phyloP scores from a whole-genome alignment of 2,113 vertebrate species.

The Anas platyrhynchos region DNA sequence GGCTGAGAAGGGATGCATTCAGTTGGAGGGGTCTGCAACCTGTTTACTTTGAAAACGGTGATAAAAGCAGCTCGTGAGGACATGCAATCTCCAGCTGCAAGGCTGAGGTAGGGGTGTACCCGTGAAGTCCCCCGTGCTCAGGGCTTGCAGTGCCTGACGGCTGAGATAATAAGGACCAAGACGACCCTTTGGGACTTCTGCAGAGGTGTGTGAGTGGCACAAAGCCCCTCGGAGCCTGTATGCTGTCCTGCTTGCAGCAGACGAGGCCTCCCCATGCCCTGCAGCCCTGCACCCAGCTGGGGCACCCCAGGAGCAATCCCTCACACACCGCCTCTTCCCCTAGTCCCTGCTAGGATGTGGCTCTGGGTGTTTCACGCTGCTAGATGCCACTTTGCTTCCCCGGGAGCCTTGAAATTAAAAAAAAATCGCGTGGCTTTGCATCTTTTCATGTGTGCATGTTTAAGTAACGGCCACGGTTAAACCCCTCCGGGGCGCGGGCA shows the following conservation, averaged over 20 bases:
- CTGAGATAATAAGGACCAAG: not conserved
- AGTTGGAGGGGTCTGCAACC: not conserved
- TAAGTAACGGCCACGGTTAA: not conserved
- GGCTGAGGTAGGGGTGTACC: accelerated
- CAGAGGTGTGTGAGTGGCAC: not conserved
- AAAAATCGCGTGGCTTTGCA: accelerated
- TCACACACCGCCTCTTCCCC: accelerated
- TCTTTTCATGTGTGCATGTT: not conserved
- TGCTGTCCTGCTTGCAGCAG: accelerated
- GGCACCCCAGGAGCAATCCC: not conserved
- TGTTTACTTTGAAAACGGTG: accelerated
- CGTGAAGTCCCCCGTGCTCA: accelerated
- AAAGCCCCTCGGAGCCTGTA: accelerated
- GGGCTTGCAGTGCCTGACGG: not conserved
- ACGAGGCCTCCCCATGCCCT: not conserved
- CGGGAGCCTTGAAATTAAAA: not conserved
- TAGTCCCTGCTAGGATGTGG: not conserved
- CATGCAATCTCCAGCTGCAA: not conserved
- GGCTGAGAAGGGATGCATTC: not conserved
- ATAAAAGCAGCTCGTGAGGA: accelerated
- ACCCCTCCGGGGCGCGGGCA: not conserved
- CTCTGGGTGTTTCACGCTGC: accelerated
- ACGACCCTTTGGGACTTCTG: accelerated
- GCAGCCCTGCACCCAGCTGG: not conserved
- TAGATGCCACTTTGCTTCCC: not conserved